Evolutionary conservation across 2,888 invertebrate genomes (phyloP), one percentile per base, ranked within the genome.

Genomic region (Deladenus siricidicola): DNA sequence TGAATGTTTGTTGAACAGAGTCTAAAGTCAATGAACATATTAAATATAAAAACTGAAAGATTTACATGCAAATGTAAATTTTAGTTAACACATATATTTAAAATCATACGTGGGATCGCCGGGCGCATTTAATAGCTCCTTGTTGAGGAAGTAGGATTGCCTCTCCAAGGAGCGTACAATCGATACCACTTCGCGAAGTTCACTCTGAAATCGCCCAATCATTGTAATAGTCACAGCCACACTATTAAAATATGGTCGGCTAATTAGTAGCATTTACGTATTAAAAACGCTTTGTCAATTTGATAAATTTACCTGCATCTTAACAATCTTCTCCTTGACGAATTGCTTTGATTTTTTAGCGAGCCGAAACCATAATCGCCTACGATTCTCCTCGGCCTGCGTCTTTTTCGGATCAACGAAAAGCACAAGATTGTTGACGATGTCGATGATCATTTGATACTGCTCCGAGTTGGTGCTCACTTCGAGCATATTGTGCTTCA

Each of bases 401-500:
- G 93, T 89, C 58, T 93, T 85, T 78, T 90, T 89, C 0, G 96
- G 94, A 80, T 96, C 96, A 58, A 96, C 92, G 81, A 91, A 93
- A 0, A 99, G 84, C 56, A 98, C 83, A 30, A 99, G 84, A 83
- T 96, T 94, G 83, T 99, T 98, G 2, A 99, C 89, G 71, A 98
- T 89, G 81, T 98, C 98, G 74, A 98, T 83, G 43, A 98, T 86
- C 90, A 96, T 94, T 34, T 70, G 71, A 45, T 69, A 72, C 54
- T 72, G 69, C 23, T 67, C 67, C n/a, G 71, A 58, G 34, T 68
- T 67, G 29, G 70, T 69, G 60, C 64, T 58, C 44, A 61, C 91
- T 79, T 94, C 92, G 39, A 98, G 84, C 82, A 96, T 96, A 80
- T 98, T 90, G 83, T 98, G 98, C 86, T 94, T 91, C 52, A 98